Percentiles rank a stretch among this genome's conserved stretches.
Conservation (phyloP, 2,888 invertebrate species). For the Ephialtes manifestator region DNA sequence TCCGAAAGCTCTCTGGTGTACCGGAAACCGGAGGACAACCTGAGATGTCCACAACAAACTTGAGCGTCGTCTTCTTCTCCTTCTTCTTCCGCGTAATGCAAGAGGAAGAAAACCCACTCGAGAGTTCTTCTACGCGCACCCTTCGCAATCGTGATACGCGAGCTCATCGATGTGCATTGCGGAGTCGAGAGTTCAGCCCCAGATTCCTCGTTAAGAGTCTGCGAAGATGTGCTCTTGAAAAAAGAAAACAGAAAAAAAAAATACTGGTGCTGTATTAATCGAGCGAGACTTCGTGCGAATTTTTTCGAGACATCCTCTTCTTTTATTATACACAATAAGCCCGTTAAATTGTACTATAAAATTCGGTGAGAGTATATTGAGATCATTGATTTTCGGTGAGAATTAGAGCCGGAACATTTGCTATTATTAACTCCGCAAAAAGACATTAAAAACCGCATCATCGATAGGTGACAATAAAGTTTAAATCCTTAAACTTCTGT, state of each 20-base stretch:
- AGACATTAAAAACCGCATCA: conserved; percentile 14
- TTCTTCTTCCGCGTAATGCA: conserved; percentile 58
- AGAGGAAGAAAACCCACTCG: conserved; percentile 58
- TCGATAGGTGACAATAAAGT: conserved; percentile 47
- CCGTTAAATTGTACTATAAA: not conserved
- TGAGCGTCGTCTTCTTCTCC: conserved; percentile 66
- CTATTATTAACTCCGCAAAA: conserved; percentile 11
- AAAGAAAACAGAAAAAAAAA: not conserved
- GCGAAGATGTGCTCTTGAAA: conserved; percentile 44
- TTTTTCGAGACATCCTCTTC: conserved; percentile 53
- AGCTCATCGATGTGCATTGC: conserved; percentile 20
- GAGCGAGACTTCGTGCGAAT: conserved; percentile 48
- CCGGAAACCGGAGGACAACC: conserved; percentile 55
- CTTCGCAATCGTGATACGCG: conserved; percentile 25
- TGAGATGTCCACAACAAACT: conserved; percentile 40
- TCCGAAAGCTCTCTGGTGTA: conserved; percentile 28
- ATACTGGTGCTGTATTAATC: conserved; percentile 64
- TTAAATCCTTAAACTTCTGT: conserved; percentile 1
- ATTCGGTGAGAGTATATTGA: conserved; percentile 44
- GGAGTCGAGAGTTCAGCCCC: conserved; percentile 11
- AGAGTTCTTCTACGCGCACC: conserved; percentile 26
- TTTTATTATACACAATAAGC: not conserved
- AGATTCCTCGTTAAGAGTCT: conserved; percentile 7
- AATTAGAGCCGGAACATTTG: conserved; percentile 6
- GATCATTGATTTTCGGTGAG: conserved; percentile 36